Conservation (phyloP, 2,888 invertebrate species). For the Toxonevra muliebris region DNA sequence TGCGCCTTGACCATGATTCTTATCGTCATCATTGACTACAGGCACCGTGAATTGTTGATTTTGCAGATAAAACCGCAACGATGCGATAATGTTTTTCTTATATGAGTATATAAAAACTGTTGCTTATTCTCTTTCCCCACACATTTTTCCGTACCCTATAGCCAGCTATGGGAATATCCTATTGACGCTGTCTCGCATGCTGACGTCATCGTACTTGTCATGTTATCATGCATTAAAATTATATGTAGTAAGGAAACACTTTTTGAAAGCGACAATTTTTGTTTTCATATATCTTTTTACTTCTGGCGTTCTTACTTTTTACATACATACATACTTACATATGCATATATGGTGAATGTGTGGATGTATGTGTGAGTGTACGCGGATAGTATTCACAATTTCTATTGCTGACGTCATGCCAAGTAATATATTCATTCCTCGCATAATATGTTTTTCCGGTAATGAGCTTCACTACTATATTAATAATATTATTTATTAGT, state of each 20-base stretch:
- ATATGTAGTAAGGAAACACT: neutral
- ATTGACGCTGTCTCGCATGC: constrained; percentile 30
- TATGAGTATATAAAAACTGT: neutral
- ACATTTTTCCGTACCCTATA: neutral
- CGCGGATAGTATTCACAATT: neutral
- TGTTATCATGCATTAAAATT: constrained; percentile 27
- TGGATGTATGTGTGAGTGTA: neutral
- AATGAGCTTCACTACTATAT: no score
- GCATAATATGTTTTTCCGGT: no score
- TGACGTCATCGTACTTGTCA: constrained; percentile 34
- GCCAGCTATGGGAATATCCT: constrained; percentile 20
- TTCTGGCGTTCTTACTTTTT: constrained; percentile 8
- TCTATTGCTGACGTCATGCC: constrained; percentile 25
- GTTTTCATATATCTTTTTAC: constrained; percentile 4
- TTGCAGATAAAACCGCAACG: neutral
- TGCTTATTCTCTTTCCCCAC: neutral
- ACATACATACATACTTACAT: constrained; percentile 18
- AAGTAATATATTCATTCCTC: no score
- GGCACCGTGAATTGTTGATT: constrained; percentile 20
- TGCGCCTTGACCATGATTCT: constrained; percentile 48
- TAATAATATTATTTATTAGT: no score
- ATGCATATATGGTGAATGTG: neutral
- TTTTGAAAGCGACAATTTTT: no score
- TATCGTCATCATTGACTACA: constrained; percentile 30
- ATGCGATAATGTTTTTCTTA: neutral